Conservation (phyloP, 1,140 invertebrate species). For the Drosophila arawakana region DNA sequence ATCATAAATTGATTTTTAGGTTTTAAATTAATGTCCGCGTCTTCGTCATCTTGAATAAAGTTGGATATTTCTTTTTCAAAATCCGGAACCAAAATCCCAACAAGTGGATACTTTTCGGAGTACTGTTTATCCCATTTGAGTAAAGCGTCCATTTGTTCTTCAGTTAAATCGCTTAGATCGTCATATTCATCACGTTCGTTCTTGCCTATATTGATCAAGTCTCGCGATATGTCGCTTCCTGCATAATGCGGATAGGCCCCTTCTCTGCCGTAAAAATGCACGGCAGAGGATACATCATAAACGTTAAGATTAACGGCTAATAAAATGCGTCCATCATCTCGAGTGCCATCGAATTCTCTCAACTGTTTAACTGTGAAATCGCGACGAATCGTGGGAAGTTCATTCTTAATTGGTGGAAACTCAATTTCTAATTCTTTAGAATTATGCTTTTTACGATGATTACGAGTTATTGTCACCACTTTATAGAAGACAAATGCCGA, state of each 20-base stretch:
- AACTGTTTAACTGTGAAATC: slow-evolving; percentile 56
- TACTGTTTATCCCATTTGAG: slow-evolving; percentile 57
- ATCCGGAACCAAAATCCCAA: slow-evolving; percentile 37
- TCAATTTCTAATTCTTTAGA: not conserved
- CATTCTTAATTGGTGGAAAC: not conserved
- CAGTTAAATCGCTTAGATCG: slow-evolving; percentile 49
- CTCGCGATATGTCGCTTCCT: slow-evolving; percentile 55
- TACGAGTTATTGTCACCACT: slow-evolving; percentile 38
- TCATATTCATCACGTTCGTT: slow-evolving; percentile 38
- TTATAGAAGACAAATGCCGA: slow-evolving; percentile 61
- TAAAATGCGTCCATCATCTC: slow-evolving; percentile 51
- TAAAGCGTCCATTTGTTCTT: slow-evolving; percentile 37
- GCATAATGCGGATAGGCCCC: slow-evolving; percentile 58
- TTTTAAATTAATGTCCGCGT: not conserved
- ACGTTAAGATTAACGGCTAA: slow-evolving; percentile 58
- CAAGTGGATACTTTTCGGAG: slow-evolving; percentile 45
- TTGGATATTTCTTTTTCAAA: not conserved
- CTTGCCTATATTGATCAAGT: slow-evolving; percentile 40
- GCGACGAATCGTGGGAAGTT: slow-evolving; percentile 8
- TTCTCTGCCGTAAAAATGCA: slow-evolving; percentile 52
- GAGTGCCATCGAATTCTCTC: slow-evolving; percentile 46
- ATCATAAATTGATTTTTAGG: not conserved
- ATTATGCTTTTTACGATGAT: not conserved
- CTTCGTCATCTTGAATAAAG: not conserved
- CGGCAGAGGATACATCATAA: slow-evolving; percentile 55